Evolutionary conservation across 2,797 vertebrate species (phyloP), one percentile per base, ranked within the genome.

Genomic region (Falco berigora): DNA sequence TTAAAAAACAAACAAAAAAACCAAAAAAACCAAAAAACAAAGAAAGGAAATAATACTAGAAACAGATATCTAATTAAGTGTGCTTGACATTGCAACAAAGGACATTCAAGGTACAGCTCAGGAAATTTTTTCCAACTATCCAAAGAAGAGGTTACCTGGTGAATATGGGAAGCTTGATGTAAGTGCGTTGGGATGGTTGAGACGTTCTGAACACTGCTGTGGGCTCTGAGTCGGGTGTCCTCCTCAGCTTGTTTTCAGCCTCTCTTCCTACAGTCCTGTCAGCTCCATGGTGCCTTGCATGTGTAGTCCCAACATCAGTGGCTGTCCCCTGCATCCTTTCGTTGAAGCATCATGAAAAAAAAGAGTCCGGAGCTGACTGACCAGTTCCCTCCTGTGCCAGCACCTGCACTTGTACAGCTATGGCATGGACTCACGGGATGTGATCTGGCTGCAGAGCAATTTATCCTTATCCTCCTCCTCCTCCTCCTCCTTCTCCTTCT

Each of bases 241-340:
- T 47, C 36, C 58, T 61, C 71, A 49, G 40, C 30, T 68, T 68
- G 24, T 53, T 62, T 49, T 42, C 32, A 15, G 15, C 49, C 27
- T 49, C 22, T 40, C 8, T 62, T 56, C 56, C 19, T 19, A 42
- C 34, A 24, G 30, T 24, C 38, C 46, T 34, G 17, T 22, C 2
- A 7, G 30, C 55, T 47, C 47, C 2, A 0, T 42, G 34, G 62
- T 3, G 0, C 36, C 32, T 66, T 28, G 15, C 12, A 1, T 42
- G 30, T 19, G 20, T 6, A 6, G 8, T 16, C 20, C 15, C 61
- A 67, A 4, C 1, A 2, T 30, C 53, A 13, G 34, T 11, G 21
- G 27, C 72, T 72, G 53, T 56, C 40, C 38, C n/a, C 83, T 56
- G 63, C 32, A 32, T 16, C 27, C 23, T 67, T 76, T 52, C 58